A percentile compares a stretch with the other conserved stretches of the same genome.
phyloP scores from a whole-genome alignment of 1,140 invertebrate species.

The Tetramorium parvispinum region DNA sequence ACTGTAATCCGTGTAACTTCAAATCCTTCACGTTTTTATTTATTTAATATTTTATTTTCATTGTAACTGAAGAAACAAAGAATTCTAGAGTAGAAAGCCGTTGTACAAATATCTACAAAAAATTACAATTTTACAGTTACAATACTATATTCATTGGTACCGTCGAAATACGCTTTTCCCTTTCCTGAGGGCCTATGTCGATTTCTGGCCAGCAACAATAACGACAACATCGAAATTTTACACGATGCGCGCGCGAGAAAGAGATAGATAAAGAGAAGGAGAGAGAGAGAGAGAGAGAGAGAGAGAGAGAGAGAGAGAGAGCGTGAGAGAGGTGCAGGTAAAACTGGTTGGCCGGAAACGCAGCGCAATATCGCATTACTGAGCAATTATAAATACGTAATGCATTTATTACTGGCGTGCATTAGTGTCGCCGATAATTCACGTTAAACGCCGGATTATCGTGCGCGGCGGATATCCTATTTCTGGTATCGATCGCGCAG shows the following conservation, averaged over 20 bases:
- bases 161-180: not conserved
- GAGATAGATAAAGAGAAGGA: not conserved
- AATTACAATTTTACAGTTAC: not conserved
- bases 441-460: conserved; percentile 36
- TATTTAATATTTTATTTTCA: conserved; percentile 21
- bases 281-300: not conserved
- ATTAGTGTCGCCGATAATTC: conserved; percentile 19
- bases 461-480: not conserved
- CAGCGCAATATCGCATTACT: conserved; percentile 4
- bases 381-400: conserved; percentile 53
- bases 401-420: conserved; percentile 11
- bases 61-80: conserved; percentile 2
- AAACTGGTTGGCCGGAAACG: not conserved
- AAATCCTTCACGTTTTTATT: not conserved
- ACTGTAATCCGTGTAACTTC: not conserved
- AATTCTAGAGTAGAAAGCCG: not conserved
- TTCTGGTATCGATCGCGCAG: not conserved
- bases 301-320: not conserved
- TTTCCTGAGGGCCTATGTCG: not conserved
- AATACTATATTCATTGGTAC: conserved; percentile 4
- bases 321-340: not conserved
- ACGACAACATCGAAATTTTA: conserved; percentile 16
- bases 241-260: not conserved
- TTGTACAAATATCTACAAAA: conserved; percentile 14
- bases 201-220: conserved; percentile 20